Percentiles rank a stretch among this genome's conserved stretches.
Conservation (phyloP, 1,140 invertebrate genomes). For the Achatina immaculata region DNA sequence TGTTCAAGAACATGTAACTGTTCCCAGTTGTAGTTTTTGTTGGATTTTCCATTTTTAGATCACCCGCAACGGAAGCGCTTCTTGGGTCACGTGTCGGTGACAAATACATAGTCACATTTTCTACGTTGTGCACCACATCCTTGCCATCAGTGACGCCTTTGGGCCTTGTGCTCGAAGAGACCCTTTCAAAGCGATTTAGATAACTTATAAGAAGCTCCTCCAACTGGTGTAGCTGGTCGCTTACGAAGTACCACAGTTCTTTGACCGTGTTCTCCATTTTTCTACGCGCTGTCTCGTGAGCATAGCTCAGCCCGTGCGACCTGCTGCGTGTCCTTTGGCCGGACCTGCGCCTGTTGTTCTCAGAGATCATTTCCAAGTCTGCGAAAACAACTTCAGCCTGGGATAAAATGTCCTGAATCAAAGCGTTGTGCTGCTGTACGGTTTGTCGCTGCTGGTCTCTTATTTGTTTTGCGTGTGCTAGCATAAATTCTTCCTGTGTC, state of each 20-base stretch:
- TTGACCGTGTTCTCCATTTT: constrained; percentile 82
- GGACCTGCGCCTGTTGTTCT: not conserved
- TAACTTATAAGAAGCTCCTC: no score
- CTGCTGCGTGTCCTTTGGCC: not conserved
- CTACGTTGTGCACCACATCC: no score
- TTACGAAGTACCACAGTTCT: constrained; percentile 78
- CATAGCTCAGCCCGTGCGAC: constrained; percentile 73
- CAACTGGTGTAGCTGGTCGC: constrained; percentile 80
- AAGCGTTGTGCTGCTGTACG: not conserved
- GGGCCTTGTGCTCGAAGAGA: no score
- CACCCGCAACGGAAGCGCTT: constrained; percentile 66
- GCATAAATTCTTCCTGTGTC: not conserved
- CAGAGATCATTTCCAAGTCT: not conserved
- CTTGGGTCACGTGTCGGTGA: no score
- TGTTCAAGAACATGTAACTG: no score
- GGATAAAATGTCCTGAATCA: not conserved
- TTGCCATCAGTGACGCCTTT: no score
- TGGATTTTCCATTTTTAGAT: constrained; percentile 55
- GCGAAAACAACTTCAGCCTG: not conserved
- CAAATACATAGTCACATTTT: no score
- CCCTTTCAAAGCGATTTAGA: no score
- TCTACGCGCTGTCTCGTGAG: constrained; percentile 85
- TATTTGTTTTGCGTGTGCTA: not conserved
- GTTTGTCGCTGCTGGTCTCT: not conserved
- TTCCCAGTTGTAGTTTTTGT: constrained; percentile 76